These are phyloP conservation scores for Gavia stellata DNA, from an alignment of 2,113 vertebrate species.

Conservation along the genomic window DNA sequence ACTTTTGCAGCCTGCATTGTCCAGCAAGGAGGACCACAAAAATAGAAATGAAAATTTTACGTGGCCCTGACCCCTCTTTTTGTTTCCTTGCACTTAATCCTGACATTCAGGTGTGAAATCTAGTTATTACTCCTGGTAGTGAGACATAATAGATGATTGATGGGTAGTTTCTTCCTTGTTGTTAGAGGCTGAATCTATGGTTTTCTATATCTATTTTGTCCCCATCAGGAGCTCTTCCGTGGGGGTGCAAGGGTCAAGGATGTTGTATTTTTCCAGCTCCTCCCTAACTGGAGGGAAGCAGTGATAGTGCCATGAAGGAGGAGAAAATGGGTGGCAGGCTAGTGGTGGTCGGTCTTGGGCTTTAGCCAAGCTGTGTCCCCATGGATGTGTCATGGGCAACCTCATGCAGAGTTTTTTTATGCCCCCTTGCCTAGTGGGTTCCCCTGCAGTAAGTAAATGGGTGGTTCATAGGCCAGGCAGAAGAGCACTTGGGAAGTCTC, in stretches of 20 bases:
- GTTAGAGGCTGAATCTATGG: background rate
- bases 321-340: background rate
- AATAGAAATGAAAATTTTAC: background rate
- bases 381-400: background rate
- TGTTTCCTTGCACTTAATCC: background rate
- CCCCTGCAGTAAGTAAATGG: background rate
- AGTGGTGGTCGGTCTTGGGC: background rate
- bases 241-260: background rate
- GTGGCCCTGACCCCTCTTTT: background rate
- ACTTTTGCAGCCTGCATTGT: background rate
- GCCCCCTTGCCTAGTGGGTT: accelerated
- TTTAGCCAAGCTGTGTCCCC: background rate
- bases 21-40: background rate
- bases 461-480: background rate
- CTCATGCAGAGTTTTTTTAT: background rate
- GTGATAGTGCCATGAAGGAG: background rate
- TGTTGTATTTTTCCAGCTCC: background rate
- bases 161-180: background rate
- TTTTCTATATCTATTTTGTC: accelerated
- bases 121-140: background rate
- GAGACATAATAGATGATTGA: background rate
- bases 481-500: background rate
- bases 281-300: background rate
- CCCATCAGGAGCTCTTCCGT: accelerated
- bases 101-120: background rate